phyloP scores from a whole-genome alignment of 1,140 invertebrate genomes.

The Sarcophaga bullata region DNA sequence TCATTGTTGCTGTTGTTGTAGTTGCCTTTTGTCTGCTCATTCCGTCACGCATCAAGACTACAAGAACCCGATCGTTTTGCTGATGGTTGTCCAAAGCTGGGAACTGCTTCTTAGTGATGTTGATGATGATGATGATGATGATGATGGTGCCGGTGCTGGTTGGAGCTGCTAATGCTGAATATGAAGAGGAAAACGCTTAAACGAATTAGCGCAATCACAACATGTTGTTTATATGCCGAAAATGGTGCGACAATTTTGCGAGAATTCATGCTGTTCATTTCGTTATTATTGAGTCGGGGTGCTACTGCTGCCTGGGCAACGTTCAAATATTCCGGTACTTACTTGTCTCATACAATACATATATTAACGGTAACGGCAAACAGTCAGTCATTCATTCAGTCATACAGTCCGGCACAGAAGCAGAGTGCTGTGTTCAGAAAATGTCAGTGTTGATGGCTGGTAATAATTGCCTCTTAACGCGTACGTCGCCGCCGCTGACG shows the following conservation, averaged over 20 bases:
- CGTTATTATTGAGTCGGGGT: not conserved
- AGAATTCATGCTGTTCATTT: conserved; percentile 37
- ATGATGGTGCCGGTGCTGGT: not conserved
- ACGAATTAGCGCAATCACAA: conserved; percentile 13
- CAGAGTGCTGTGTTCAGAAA: not conserved
- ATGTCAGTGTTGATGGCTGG: conserved; percentile 10
- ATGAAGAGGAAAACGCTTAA: not conserved
- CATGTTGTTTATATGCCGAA: conserved; percentile 30
- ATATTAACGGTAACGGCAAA: not conserved
- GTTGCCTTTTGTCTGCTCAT: conserved; percentile 21
- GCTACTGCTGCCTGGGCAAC: conserved; percentile 1
- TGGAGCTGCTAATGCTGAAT: not conserved
- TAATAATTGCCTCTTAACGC: conserved; percentile 38
- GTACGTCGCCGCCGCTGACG: not conserved
- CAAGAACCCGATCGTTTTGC: not conserved
- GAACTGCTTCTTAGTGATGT: too few species aligned
- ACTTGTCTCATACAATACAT: not conserved
- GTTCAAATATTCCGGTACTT: conserved; percentile 10
- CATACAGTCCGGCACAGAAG: too few species aligned
- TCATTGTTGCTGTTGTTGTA: not conserved
- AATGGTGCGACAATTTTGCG: conserved; percentile 40
- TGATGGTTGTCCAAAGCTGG: not conserved
- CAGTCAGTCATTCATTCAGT: not conserved
- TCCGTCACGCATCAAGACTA: conserved; percentile 34
- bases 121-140: too few species aligned